These are phyloP conservation scores for Miniopterus natalensis DNA, from an alignment of 2,113 vertebrate genomes.

Conservation along the genomic window DNA sequence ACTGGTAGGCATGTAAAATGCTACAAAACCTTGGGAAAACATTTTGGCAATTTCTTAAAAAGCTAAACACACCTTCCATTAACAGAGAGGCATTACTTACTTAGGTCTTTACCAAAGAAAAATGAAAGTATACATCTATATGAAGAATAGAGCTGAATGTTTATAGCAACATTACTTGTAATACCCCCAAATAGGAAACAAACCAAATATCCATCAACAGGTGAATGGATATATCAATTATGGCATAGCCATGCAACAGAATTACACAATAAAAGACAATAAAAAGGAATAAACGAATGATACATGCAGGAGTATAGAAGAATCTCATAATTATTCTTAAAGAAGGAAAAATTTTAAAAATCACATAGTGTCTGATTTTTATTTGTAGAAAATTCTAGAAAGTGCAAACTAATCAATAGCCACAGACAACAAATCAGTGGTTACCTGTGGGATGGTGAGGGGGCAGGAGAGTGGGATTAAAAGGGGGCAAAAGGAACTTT, in stretches of 20 bases:
- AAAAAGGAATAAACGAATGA: not conserved
- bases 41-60: not conserved
- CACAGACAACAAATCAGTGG: not conserved
- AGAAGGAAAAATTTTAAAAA: not conserved
- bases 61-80: not conserved
- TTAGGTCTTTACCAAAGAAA: not conserved
- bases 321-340: not conserved
- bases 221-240: not conserved
- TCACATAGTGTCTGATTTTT: not conserved
- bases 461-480: not conserved
- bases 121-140: not conserved
- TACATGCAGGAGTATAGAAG: not conserved
- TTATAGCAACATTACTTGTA: not conserved
- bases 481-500: not conserved
- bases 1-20: not conserved
- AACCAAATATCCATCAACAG: not conserved
- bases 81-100: not conserved
- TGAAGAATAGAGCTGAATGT: not conserved
- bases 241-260: not conserved
- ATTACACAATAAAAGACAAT: not conserved
- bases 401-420: not conserved
- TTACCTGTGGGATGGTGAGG: too few species aligned
- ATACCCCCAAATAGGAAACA: not conserved
- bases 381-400: slow-evolving; percentile 9
- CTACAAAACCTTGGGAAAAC: not conserved